Evolutionary conservation across 2,888 invertebrate genomes (phyloP), one percentile per base, ranked within the genome.

Genomic region (Exocentrus adspersus): DNA sequence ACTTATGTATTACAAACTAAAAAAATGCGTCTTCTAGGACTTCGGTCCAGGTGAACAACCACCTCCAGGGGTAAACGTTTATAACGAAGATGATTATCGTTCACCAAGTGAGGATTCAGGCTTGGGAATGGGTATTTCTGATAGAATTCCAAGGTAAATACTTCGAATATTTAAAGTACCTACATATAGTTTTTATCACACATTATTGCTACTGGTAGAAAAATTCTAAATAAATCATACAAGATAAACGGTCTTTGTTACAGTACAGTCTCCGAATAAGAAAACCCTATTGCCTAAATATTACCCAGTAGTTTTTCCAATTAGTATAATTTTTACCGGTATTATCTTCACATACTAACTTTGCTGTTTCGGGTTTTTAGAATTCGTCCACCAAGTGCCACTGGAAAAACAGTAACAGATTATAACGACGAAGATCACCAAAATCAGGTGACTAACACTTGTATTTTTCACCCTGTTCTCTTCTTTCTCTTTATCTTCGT

Each of bases 21-120:
- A 30, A 16, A 43, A 57, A 61, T 67, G 45, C 56, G 63, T 60
- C 54, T 73, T 74, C 65, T 85, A 86, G 86, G 85, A 85, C 83
- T 84, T 84, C 75, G 86, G 85, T 84, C 72, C 77, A 82, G 86
- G 85, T 83, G 85, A 86, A 83, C 85, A 82, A 54, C 73, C 70
- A 61, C 72, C 74, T 54, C 84, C 84, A 79, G 83, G 70, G 66
- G 74, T 82, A 80, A 78, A 84, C 83, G 82, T 86, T 81, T 82
- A 84, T 85, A 81, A 78, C 66, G 85, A 88, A 85, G 85, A 86
- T 83, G 90, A 90, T 82, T 68, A 64, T 48, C 90, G 92, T 82
- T 93, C 94, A 80, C 94, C 95, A 76, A 94, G 94, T 83, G 95
- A 95, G 86, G 95, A 95, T 89, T 95, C 95, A 84, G 95, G 95